Evolutionary conservation across 2,797 vertebrate genomes (phyloP).

Genomic region (Cichlasoma orientale): DNA sequence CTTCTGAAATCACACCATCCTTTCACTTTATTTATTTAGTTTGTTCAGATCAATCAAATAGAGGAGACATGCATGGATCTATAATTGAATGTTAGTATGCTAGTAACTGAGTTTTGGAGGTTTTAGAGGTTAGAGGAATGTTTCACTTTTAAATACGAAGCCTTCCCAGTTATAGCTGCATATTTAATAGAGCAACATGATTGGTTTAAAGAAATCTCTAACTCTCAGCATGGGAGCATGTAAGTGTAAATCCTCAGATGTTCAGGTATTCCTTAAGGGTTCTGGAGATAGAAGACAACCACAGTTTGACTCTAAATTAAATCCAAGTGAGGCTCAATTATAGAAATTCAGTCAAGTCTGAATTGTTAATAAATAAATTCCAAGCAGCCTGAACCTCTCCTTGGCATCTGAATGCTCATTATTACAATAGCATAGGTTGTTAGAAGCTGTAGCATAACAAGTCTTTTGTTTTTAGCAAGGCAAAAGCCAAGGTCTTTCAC

Average conservation of each 20-base stretch:
- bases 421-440: not conserved
- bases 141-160: not conserved
- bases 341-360: not conserved
- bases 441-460: not conserved
- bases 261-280: not conserved
- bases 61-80: too few species aligned
- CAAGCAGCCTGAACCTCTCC: not conserved
- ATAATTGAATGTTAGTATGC: too few species aligned
- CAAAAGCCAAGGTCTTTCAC: not conserved
- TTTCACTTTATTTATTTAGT: not conserved
- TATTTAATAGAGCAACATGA: not conserved
- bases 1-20: not conserved
- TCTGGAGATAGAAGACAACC: not conserved
- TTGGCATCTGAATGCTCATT: not conserved
- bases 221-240: not conserved
- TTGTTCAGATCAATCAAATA: not conserved
- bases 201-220: not conserved
- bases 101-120: not conserved
- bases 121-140: not conserved
- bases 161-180: not conserved
- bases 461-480: not conserved
- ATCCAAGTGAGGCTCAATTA: not conserved
- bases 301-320: not conserved
- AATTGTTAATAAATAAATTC: not conserved
- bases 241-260: not conserved